Percentiles rank a stretch among this genome's conserved stretches.
These are phyloP conservation scores for Laticauda colubrina DNA, from an alignment of 2,113 vertebrate genomes.

Conservation along the genomic window DNA sequence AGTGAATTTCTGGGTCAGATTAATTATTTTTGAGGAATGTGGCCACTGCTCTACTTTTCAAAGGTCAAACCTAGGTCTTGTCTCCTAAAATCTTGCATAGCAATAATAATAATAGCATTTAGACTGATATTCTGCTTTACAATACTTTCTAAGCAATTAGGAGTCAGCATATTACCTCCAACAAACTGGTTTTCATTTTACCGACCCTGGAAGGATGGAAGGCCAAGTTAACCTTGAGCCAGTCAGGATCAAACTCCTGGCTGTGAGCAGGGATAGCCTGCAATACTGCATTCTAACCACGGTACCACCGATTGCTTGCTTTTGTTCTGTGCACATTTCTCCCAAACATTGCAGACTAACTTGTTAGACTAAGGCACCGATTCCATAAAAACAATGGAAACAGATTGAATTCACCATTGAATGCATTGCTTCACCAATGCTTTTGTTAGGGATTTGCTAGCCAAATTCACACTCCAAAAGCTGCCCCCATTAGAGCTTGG, in stretches of 20 bases:
- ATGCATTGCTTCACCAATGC: neutral
- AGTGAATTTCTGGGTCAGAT: neutral
- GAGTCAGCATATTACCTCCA: neutral
- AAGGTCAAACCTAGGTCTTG: neutral
- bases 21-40: neutral
- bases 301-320: too few relatives aligned
- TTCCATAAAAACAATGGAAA: too few relatives aligned
- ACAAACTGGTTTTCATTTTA: neutral
- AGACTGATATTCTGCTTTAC: neutral
- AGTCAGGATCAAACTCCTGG: too few relatives aligned
- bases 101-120: neutral
- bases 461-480: neutral
- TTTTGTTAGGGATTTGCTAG: neutral
- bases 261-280: too few relatives aligned
- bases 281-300: too few relatives aligned
- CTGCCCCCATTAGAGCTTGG: too few relatives aligned
- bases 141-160: neutral
- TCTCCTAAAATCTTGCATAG: neutral
- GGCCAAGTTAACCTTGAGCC: neutral
- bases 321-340: neutral
- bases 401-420: neutral
- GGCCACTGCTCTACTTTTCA: neutral
- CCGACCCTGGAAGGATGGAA: neutral
- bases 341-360: too few relatives aligned
- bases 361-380: too few relatives aligned